Base-by-base conservation (phyloP, 1,140 invertebrate species). In the Diachasmimorpha longicaudata region DNA sequence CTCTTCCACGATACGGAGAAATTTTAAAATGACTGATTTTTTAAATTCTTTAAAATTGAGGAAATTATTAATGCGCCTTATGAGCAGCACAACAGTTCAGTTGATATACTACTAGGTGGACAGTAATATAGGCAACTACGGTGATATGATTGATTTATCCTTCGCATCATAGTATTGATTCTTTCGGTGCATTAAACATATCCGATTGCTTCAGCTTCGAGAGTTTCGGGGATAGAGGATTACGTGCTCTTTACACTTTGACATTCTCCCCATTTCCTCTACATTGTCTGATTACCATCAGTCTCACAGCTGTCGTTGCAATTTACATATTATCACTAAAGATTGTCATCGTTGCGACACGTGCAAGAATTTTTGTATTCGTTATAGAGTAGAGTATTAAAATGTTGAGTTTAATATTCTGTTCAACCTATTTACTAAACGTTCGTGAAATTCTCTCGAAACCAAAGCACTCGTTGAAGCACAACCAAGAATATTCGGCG, bases 111-210 rank as follows among this genome's bases (percentile, higher is more conserved):
- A 80, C 77, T 79, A 66, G 77, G 79, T 81, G 81, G 78, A 25
- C 23, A 63, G 58, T 63, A 80, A 25, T 80, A 81, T 81, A 84
- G 81, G 82, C 82, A 83, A 82, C 82, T 84, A 84, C 83, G 83
- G 83, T 83, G 82, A 83, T 83, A 83, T 82, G 78, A 83, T 83
- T 80, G 79, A 84, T 74, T 82, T 82, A 75, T 68, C 55, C 23
- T 69, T 16, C 19, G 70, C 6, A 37, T 75, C 9, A 42, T 72
- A 23, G 68, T 69, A 14, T 75, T 71, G 39, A 31, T 70, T 77
- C 31, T 46, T 74, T 74, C 72, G 48, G 63, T 75, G 55, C 67
- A 73, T 37, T n/a, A 58, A 77, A 68, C 21, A 14, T 39, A 37
- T 52, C 72, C 39, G 42, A 76, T 71, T 21, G 75, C 36, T 72